phyloP scores from a whole-genome alignment of 1,140 invertebrate species.

The Neocloeon triangulifer region DNA sequence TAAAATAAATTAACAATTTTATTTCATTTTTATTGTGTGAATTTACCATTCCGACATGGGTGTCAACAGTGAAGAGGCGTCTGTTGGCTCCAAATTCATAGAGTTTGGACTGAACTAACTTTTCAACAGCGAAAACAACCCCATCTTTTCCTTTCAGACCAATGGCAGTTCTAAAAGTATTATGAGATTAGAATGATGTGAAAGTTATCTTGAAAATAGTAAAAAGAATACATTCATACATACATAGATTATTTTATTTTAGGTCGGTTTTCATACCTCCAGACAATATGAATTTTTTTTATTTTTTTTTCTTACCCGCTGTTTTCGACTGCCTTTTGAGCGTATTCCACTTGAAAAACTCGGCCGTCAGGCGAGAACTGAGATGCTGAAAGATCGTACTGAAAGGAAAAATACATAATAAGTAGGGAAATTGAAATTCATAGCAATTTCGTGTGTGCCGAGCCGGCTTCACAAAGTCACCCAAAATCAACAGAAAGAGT shows the following conservation, averaged over 20 bases:
- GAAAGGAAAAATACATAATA: constrained; percentile 17
- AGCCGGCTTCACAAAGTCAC: background rate
- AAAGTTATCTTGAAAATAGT: background rate
- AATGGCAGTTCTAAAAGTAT: constrained; percentile 57
- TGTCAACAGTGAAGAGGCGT: constrained; percentile 83
- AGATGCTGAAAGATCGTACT: constrained; percentile 97
- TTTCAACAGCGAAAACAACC: constrained; percentile 93
- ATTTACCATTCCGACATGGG: constrained; percentile 78
- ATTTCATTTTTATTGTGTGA: constrained; percentile 1
- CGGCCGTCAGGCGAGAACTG: constrained; percentile 98
- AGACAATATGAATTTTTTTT: background rate
- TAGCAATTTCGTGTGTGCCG: background rate
- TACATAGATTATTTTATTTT: background rate
- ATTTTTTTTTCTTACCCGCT: constrained; percentile 46
- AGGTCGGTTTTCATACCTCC: background rate
- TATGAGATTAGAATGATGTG: background rate
- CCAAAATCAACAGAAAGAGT: constrained; percentile 6
- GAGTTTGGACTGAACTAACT: constrained; percentile 89
- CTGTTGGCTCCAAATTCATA: constrained; percentile 88
- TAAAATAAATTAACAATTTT: background rate
- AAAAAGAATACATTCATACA: background rate
- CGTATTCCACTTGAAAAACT: constrained; percentile 99
- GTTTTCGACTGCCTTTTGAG: constrained; percentile 96
- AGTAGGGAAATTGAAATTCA: constrained; percentile 2
- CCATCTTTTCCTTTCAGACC: constrained; percentile 89